phyloP scores from a whole-genome alignment of 2,113 vertebrate species.

The Chitala chitala region DNA sequence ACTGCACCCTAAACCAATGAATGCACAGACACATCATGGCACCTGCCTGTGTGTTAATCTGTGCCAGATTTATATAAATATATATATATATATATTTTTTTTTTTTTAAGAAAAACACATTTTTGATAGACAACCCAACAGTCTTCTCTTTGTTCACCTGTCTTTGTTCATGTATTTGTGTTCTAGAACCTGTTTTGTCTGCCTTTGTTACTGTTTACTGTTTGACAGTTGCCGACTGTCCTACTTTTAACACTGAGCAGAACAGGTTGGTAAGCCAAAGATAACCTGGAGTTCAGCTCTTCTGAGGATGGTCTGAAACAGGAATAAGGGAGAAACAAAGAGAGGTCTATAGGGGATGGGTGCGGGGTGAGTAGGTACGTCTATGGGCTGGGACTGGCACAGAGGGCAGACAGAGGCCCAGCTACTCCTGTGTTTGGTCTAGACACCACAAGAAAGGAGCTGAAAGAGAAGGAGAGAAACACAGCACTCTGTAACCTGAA shows the following conservation, averaged over 20 bases:
- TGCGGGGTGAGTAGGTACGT: conserved; percentile 35
- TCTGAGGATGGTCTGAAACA: background rate
- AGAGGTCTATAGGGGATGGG: conserved; percentile 5
- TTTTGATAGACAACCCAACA: background rate
- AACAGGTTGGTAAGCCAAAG: background rate
- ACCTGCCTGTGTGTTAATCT: background rate
- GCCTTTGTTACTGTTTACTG: background rate
- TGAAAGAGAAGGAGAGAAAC: conserved; percentile 41
- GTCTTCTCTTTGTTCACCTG: background rate
- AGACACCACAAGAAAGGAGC: conserved; percentile 44
- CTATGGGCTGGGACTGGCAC: conserved; percentile 29
- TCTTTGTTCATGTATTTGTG: background rate
- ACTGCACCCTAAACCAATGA: background rate
- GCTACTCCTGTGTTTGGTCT: conserved; percentile 39
- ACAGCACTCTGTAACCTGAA: background rate
- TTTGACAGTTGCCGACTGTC: background rate
- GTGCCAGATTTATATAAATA: background rate
- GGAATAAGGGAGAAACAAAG: conserved; percentile 22
- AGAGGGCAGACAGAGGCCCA: conserved; percentile 39
- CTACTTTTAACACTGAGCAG: background rate
- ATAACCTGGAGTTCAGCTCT: conserved; percentile 20
- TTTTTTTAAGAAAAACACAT: background rate
- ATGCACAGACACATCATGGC: background rate
- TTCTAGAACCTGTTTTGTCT: background rate
- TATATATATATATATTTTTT: background rate